These are phyloP conservation scores for Carassius carassius DNA, from an alignment of 2,113 vertebrate species.

Conservation along the genomic window DNA sequence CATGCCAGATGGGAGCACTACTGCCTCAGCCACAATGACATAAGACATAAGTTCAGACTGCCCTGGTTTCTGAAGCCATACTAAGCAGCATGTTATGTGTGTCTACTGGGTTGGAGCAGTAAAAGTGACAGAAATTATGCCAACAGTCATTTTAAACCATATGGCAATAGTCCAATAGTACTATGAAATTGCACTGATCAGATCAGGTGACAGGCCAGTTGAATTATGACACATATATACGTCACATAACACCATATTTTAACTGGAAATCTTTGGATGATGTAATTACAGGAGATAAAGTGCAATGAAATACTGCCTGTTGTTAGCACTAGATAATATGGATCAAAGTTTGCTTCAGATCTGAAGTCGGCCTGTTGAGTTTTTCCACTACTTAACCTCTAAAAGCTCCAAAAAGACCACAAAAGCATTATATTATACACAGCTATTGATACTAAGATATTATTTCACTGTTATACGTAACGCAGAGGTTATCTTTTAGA, in stretches of 20 bases:
- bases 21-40: constrained; percentile 17
- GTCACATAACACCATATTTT: neutral
- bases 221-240: neutral
- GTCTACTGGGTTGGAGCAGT: neutral
- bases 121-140: constrained; percentile 1
- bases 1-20: constrained; percentile 29
- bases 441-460: neutral
- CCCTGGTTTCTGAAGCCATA: constrained; percentile 28
- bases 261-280: neutral
- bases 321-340: neutral
- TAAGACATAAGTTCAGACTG: constrained; percentile 27
- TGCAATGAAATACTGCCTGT: neutral
- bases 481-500: neutral
- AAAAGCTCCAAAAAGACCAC: neutral
- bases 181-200: neutral
- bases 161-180: neutral
- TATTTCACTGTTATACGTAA: neutral
- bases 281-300: neutral
- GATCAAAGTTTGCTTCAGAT: neutral
- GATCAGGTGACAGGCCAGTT: neutral
- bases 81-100: neutral
- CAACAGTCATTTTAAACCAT: neutral
- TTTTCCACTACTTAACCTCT: neutral
- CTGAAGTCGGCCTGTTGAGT: neutral
- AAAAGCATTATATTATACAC: neutral